Base-by-base conservation (phyloP, 1,140 invertebrate species). In the Globodera rostochiensis region DNA sequence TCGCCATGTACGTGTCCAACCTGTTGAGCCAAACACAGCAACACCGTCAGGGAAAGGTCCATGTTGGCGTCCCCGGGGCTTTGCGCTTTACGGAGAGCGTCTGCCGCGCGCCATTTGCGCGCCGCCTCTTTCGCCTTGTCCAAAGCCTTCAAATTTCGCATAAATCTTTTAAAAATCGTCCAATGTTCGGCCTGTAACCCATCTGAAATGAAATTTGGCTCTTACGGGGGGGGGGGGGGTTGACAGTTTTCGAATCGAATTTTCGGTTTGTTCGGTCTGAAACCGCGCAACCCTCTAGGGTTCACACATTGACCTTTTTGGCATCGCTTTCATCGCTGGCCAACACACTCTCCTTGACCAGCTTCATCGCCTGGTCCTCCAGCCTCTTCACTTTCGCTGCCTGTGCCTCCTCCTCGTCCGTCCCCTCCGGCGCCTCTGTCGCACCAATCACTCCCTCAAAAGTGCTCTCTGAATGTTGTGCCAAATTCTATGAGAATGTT, bases 331-430 rank as follows among this genome's bases (percentile, higher is more conserved):
- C 91, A 86, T 91, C 90, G 83, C 92, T 91, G 25, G 93, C 92
- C 45, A 94, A 88, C 82, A 94, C 94, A n/a, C 94, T 94, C 86
- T 94, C 93, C 88, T 95, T 94, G 46, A 97, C 92, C n/a, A 97
- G 89, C 80, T 93, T 92, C 89, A 94, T 94, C 64, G 96, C 95
- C 90, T 94, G 93, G 15, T 91, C 92, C 91, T 97, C 95, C 67
- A 95, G 89, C 86, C 93, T 91, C 88, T 94, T 94, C 66, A 96
- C 94, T 90, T 95, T 96, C 82, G 94, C 94, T 90, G 91, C 90
- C 70, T 49, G 36, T 25, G 15, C 6, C n/a, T 50, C 73, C 49
- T 74, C 60, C 73, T 81, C 57, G n/a, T 81, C 77, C 21, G 49
- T 45, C 13, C 57, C 11, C 50, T 66, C 50, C 25, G 25, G n/a